Percentiles rank a stretch among this genome's conserved stretches.
phyloP scores from a whole-genome alignment of 2,113 vertebrate genomes.

The Sinocyclocheilus grahami region DNA sequence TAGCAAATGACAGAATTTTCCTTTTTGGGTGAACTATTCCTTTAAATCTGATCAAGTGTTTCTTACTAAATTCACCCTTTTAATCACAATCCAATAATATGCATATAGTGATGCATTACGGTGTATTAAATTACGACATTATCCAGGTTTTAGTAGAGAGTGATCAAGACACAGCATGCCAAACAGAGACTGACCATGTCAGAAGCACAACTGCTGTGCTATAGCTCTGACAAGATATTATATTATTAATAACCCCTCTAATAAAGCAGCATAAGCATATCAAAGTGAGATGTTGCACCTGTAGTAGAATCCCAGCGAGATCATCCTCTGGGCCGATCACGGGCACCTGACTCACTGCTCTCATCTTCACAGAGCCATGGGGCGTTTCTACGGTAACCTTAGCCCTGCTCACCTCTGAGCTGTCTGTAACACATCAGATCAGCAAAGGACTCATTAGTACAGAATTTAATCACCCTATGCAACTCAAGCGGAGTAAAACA shows the following conservation, averaged over 20 bases:
- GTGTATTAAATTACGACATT: too few relatives aligned
- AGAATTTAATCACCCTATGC: too few relatives aligned
- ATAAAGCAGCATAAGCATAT: background rate
- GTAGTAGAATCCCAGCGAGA: slow-evolving; percentile 84
- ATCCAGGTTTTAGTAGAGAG: background rate
- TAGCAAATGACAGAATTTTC: too few relatives aligned
- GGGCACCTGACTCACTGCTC: slow-evolving; percentile 82
- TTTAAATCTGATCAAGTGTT: too few relatives aligned
- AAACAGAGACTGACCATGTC: background rate
- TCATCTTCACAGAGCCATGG: slow-evolving; percentile 80
- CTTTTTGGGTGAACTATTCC: too few relatives aligned
- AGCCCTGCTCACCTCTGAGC: slow-evolving; percentile 76
- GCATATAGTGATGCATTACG: background rate
- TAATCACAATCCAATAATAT: too few relatives aligned
- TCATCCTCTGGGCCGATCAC: slow-evolving; percentile 87
- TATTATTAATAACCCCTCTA: background rate
- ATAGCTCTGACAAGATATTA: background rate
- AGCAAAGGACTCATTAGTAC: background rate
- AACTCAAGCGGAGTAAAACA: background rate
- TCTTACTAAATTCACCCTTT: too few relatives aligned
- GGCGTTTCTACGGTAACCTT: slow-evolving; percentile 82
- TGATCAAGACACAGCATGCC: too few relatives aligned
- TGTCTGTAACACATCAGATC: slow-evolving; percentile 74
- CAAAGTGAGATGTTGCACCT: slow-evolving; percentile 73
- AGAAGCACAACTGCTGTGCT: background rate